Conservation (phyloP, 2,888 invertebrate species). For the Lasioglossum lativentre region DNA sequence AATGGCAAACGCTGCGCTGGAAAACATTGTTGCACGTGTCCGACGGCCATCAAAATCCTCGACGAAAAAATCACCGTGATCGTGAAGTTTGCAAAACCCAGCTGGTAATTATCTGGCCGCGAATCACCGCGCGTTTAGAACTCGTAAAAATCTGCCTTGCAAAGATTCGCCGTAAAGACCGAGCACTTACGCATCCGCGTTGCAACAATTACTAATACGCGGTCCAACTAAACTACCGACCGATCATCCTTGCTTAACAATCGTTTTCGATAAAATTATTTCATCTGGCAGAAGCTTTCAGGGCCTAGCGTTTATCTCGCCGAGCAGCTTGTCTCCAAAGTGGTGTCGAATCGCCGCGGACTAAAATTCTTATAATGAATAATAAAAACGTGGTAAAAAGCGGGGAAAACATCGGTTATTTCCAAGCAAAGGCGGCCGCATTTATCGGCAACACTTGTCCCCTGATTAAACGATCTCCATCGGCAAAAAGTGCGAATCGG, state of each 20-base stretch:
- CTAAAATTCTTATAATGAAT: background rate
- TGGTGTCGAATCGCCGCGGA: too few relatives aligned
- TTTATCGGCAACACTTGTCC: conserved; percentile 41
- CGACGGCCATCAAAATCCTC: background rate
- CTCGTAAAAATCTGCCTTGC: conserved; percentile 7
- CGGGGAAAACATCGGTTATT: conserved; percentile 23
- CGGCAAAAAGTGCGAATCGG: background rate
- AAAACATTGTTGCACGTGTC: background rate
- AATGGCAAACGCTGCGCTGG: background rate
- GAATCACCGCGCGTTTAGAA: background rate
- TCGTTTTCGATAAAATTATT: background rate
- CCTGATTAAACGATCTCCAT: conserved; percentile 35
- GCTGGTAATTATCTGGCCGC: background rate
- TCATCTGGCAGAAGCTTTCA: background rate
- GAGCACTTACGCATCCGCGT: background rate
- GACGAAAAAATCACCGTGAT: background rate
- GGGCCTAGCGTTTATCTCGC: background rate
- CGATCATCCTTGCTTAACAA: background rate
- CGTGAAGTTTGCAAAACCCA: background rate
- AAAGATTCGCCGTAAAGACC: background rate
- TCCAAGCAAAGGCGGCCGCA: conserved; percentile 31
- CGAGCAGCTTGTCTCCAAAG: too few relatives aligned
- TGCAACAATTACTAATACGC: background rate
- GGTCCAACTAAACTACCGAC: background rate
- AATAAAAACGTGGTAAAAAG: too few relatives aligned